These are phyloP conservation scores for Ophonus ardosiacus DNA, from an alignment of 2,888 invertebrate genomes.

Conservation along the genomic window DNA sequence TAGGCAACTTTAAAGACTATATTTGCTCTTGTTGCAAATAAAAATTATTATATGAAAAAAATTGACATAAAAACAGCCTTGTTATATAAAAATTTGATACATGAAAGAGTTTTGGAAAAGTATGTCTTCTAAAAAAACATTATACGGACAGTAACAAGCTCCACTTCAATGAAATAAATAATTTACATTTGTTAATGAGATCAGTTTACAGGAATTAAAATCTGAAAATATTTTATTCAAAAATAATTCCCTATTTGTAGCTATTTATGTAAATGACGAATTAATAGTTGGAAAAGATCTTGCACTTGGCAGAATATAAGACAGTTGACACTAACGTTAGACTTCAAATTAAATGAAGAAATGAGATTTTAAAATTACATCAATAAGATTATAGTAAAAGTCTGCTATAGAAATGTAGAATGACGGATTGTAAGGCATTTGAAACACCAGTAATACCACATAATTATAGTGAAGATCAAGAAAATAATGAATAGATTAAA, in stretches of 20 bases:
- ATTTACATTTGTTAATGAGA: neutral
- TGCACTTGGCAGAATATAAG: neutral
- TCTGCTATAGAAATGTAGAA: neutral
- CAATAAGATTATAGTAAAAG: too few species aligned
- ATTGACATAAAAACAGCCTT: constrained; percentile 54
- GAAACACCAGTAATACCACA: too few species aligned
- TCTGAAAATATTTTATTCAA: neutral
- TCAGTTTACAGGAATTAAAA: neutral
- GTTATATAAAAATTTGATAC: constrained; percentile 36
- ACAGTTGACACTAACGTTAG: too few species aligned
- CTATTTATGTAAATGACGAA: constrained; percentile 3
- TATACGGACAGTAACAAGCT: neutral
- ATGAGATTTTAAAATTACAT: too few species aligned
- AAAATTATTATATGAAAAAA: neutral
- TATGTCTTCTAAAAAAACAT: too few species aligned
- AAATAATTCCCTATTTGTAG: neutral
- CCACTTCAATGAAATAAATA: neutral
- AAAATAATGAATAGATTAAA: neutral
- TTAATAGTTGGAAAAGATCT: neutral
- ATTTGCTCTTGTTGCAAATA: constrained; percentile 52
- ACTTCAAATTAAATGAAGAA: neutral
- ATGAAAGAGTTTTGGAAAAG: constrained; percentile 4
- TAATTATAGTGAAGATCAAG: neutral
- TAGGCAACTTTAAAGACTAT: constrained; percentile 7
- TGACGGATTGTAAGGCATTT: neutral